phyloP scores from a whole-genome alignment of 1,140 invertebrate genomes.

The Caerostris extrusa region DNA sequence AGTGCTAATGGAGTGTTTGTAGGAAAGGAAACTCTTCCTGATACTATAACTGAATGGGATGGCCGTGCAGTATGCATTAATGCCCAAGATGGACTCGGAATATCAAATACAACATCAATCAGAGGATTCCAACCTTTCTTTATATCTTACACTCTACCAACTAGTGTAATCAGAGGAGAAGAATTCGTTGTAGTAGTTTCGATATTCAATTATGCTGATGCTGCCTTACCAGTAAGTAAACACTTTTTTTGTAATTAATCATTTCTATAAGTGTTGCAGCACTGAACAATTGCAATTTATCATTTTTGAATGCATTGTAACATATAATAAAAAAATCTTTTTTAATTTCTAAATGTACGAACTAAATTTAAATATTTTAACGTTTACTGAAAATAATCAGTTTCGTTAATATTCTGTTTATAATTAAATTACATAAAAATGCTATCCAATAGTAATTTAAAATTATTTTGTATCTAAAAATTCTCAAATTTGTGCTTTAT shows the following conservation, averaged over 20 bases:
- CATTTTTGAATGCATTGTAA: too few species aligned
- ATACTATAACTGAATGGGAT: constrained; percentile 89
- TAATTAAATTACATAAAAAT: too few species aligned
- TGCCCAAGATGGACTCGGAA: constrained; percentile 85
- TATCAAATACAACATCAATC: constrained; percentile 84
- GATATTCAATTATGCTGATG: constrained; percentile 88
- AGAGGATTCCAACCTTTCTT: constrained; percentile 88
- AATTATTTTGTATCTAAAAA: too few species aligned
- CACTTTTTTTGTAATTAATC: neutral
- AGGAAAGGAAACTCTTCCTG: constrained; percentile 84
- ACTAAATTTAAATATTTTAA: too few species aligned
- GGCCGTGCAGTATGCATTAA: constrained; percentile 87
- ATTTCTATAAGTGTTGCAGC: too few species aligned
- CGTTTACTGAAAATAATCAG: too few species aligned
- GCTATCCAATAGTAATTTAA: too few species aligned
- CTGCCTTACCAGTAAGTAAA: constrained; percentile 84
- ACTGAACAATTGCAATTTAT: too few species aligned
- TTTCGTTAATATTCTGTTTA: too few species aligned
- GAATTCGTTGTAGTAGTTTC: constrained; percentile 86
- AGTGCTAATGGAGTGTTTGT: constrained; percentile 84
- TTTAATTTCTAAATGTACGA: too few species aligned
- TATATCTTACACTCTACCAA: constrained; percentile 87
- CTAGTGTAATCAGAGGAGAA: constrained; percentile 87
- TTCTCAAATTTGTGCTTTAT: too few species aligned
- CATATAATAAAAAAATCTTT: too few species aligned